phyloP scores from a whole-genome alignment of 2,888 invertebrate genomes.

The Marronus borbonicus region DNA sequence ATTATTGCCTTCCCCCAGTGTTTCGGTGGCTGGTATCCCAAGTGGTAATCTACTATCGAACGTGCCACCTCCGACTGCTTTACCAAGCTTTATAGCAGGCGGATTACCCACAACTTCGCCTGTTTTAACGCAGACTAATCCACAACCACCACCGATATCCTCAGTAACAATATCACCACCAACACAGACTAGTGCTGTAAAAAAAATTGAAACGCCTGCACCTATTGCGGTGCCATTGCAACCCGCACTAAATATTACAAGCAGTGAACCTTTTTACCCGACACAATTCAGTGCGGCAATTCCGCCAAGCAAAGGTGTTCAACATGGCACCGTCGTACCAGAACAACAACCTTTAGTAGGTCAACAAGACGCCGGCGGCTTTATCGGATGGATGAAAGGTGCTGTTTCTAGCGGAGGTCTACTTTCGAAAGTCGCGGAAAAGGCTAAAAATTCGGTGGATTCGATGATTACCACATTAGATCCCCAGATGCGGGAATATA shows the following conservation, averaged over 20 bases:
- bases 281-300: constrained; percentile 69
- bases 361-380: constrained; percentile 73
- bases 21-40: constrained; percentile 63
- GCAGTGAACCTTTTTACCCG: constrained; percentile 64
- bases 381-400: constrained; percentile 81
- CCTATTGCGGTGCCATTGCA: constrained; percentile 30
- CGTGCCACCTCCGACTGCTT: constrained; percentile 79
- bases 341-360: constrained; percentile 55
- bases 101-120: constrained; percentile 60
- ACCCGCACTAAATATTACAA: constrained; percentile 34
- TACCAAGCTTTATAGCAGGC: constrained; percentile 78
- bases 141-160: constrained; percentile 42
- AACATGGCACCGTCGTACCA: constrained; percentile 56
- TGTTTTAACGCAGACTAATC: constrained; percentile 45
- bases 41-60: constrained; percentile 78
- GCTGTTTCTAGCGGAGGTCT: constrained; percentile 79
- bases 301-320: constrained; percentile 67
- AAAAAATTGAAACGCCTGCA: constrained; percentile 3
- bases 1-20: constrained; percentile 69
- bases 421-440: constrained; percentile 80
- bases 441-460: constrained; percentile 86
- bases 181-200: neutral
- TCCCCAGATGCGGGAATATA: constrained; percentile 91
- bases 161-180: constrained; percentile 8
- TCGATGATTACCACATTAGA: constrained; percentile 90